These are phyloP conservation scores for Porites australiensis DNA, from an alignment of 64 coral and sea anemone genomes.

Conservation along the genomic window DNA sequence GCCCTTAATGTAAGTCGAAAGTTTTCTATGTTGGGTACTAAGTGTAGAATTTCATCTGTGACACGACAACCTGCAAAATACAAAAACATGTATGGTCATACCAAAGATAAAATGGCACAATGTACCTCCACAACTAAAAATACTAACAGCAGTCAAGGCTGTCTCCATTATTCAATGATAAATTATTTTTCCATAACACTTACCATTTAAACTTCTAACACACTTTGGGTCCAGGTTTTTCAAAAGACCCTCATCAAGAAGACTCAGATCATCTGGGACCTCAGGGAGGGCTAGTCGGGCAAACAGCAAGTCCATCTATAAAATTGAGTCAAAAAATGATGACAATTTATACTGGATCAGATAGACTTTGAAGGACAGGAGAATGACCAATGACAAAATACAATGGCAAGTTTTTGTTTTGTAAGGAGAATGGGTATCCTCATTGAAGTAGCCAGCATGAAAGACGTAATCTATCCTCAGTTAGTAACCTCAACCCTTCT, in stretches of 20 bases:
- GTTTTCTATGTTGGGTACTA: constrained; percentile 89
- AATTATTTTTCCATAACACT: neutral
- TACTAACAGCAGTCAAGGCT: no score
- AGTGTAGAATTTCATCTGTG: constrained; percentile 98
- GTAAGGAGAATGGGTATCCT: no score
- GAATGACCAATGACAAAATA: no score
- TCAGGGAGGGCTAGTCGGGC: constrained; percentile 90
- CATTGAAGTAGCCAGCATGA: no score
- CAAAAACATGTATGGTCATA: neutral
- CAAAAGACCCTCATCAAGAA: constrained; percentile 93
- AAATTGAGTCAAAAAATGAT: neutral
- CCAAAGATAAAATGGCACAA: neutral
- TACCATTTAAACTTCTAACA: constrained; percentile 96
- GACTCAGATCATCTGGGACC: constrained; percentile 85
- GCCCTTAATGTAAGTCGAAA: constrained; percentile 90
- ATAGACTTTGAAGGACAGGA: no score
- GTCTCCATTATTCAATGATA: neutral
- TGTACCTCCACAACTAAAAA: no score
- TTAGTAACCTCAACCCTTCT: no score
- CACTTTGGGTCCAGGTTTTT: constrained; percentile 95
- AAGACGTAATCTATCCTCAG: no score
- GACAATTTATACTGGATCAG: no score
- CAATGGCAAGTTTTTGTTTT: no score
- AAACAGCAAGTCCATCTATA: constrained; percentile 94
- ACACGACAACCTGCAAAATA: constrained; percentile 80